A percentile compares a stretch with the other conserved stretches of the same genome.
Conservation (phyloP, 2,888 invertebrate genomes). For the Empis livida region DNA sequence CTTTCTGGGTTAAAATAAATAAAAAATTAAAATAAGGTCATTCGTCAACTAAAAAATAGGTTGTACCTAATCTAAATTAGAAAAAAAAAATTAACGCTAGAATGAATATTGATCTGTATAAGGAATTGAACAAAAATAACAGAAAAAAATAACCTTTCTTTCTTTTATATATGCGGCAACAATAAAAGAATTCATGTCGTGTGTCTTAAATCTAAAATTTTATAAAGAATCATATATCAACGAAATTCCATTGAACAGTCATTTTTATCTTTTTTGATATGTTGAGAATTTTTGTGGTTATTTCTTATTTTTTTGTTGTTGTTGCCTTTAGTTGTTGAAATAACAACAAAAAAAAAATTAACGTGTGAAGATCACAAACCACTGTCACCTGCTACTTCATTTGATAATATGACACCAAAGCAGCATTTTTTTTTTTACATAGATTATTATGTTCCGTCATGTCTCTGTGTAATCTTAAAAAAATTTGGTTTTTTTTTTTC, state of each 20-base stretch:
- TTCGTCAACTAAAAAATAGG: too few species aligned
- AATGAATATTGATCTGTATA: too few species aligned
- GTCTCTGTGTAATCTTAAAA: too few species aligned
- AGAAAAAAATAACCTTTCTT: too few species aligned
- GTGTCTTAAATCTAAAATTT: slow-evolving; percentile 11
- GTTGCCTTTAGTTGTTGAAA: background rate
- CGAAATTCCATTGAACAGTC: background rate
- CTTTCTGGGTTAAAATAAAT: too few species aligned
- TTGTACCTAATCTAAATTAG: too few species aligned
- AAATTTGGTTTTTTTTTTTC: too few species aligned
- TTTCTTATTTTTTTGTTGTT: background rate
- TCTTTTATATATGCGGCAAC: slow-evolving; percentile 1
- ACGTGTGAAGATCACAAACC: slow-evolving; percentile 14
- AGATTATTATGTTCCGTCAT: too few species aligned
- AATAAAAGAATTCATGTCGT: slow-evolving; percentile 12
- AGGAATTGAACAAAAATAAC: too few species aligned
- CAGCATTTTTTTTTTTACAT: background rate
- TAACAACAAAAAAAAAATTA: background rate
- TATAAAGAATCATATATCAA: slow-evolving; percentile 9
- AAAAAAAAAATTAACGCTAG: too few species aligned
- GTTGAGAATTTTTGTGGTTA: background rate
- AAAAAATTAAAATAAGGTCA: too few species aligned
- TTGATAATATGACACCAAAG: slow-evolving; percentile 14
- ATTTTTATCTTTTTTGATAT: background rate
- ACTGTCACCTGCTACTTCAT: slow-evolving; percentile 16